phyloP scores from a whole-genome alignment of 2,113 vertebrate species.

The Oxyruncus cristatus region DNA sequence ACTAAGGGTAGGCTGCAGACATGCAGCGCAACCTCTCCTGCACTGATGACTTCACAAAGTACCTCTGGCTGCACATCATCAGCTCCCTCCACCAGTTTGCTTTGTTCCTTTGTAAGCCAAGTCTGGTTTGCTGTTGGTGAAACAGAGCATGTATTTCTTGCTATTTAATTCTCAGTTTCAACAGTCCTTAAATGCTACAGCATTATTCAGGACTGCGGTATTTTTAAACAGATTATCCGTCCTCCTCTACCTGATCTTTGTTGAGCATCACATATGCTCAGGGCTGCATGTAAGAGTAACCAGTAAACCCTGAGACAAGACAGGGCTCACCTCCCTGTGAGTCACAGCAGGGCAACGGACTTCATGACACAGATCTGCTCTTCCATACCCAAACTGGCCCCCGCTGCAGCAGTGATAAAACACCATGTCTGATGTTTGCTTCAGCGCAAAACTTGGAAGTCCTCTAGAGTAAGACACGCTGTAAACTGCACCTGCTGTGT shows the following conservation, averaged over 20 bases:
- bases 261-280: background rate
- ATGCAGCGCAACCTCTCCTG: rapidly evolving
- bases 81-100: background rate
- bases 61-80: background rate
- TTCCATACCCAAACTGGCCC: background rate
- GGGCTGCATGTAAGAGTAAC: background rate
- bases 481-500: background rate
- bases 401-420: background rate
- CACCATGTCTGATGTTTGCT: rapidly evolving
- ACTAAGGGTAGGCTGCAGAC: background rate
- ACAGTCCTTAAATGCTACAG: background rate
- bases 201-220: background rate
- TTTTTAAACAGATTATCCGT: background rate
- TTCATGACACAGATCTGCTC: background rate
- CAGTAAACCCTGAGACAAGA: background rate
- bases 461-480: background rate
- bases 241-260: background rate
- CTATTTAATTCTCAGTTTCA: background rate
- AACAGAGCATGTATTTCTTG: background rate
- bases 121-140: background rate
- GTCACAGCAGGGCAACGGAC: background rate
- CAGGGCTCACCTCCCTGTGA: rapidly evolving
- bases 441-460: background rate
- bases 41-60: background rate
- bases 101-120: background rate